Conservation (phyloP, 2,888 invertebrate species). For the Coelopa pilipes region DNA sequence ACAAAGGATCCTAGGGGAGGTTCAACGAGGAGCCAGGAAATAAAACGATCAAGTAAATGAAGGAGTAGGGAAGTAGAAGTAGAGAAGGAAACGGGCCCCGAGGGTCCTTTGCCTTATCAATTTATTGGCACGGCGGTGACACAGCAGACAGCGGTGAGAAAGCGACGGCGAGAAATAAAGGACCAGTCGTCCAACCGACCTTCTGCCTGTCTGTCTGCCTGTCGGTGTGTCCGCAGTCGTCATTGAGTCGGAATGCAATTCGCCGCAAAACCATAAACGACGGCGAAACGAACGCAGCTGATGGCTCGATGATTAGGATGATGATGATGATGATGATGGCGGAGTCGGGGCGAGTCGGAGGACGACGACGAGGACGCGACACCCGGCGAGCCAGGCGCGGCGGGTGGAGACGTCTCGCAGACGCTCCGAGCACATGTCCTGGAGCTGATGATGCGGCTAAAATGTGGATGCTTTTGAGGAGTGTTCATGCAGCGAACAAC, state of each 20-base stretch:
- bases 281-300: slow-evolving; percentile 6
- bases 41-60: too few relatives aligned
- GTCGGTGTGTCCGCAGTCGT: slow-evolving; percentile 11
- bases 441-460: slow-evolving; percentile 60
- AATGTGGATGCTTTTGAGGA: slow-evolving; percentile 51
- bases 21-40: too few relatives aligned
- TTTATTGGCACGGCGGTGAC: neutral
- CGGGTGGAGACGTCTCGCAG: slow-evolving; percentile 6
- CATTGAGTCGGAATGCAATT: slow-evolving; percentile 24
- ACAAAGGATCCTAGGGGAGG: too few relatives aligned
- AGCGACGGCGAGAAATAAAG: neutral
- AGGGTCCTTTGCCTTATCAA: neutral
- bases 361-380: neutral
- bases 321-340: slow-evolving; percentile 20
- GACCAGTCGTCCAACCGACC: too few relatives aligned
- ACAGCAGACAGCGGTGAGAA: slow-evolving; percentile 44
- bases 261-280: slow-evolving; percentile 6
- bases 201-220: too few relatives aligned
- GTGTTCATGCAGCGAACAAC: slow-evolving; percentile 47
- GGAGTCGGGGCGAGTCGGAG: neutral
- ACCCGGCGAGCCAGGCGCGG: neutral
- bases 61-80: too few relatives aligned
- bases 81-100: neutral
- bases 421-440: slow-evolving; percentile 17
- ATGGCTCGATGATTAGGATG: slow-evolving; percentile 19